phyloP scores from a whole-genome alignment of 2,113 vertebrate species.

The Gorsachius goisagi region DNA sequence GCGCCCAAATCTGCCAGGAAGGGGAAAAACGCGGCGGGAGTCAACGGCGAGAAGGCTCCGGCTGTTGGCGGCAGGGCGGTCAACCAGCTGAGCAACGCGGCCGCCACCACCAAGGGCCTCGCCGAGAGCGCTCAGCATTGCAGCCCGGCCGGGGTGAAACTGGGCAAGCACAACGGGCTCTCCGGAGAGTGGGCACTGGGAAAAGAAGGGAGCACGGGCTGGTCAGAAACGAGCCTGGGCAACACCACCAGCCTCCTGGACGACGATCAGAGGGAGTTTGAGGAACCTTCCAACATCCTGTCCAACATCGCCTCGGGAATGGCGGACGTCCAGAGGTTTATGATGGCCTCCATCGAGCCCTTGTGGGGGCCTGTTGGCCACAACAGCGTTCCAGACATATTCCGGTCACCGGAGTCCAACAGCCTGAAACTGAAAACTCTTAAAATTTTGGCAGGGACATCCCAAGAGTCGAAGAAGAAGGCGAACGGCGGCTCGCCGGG shows the following conservation, averaged over 20 bases:
- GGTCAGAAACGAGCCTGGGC: slow-evolving; percentile 78
- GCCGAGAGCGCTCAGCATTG: slow-evolving; percentile 66
- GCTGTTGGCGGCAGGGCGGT: slow-evolving; percentile 57
- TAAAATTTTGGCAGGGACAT: slow-evolving; percentile 94
- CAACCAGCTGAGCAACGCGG: slow-evolving; percentile 53
- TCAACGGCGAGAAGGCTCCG: slow-evolving; percentile 85
- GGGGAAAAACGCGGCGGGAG: slow-evolving; percentile 84
- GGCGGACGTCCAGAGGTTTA: slow-evolving; percentile 98
- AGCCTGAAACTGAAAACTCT: slow-evolving; percentile 98
- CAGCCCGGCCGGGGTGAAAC: slow-evolving; percentile 41
- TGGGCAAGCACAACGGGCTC: slow-evolving; percentile 72
- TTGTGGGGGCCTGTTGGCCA: slow-evolving; percentile 88
- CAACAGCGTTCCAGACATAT: slow-evolving; percentile 81
- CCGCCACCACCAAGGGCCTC: slow-evolving; percentile 60
- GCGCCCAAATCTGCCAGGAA: slow-evolving; percentile 89
- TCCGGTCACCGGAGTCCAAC: slow-evolving; percentile 91
- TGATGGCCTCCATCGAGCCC: slow-evolving; percentile 99
- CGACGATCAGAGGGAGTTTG: slow-evolving; percentile 96
- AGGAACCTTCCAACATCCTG: slow-evolving; percentile 97
- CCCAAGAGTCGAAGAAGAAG: slow-evolving; percentile 94
- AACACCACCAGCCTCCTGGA: slow-evolving; percentile 83
- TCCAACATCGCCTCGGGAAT: slow-evolving; percentile 99
- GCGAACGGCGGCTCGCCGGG: slow-evolving; percentile 75
- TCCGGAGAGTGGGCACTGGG: slow-evolving; percentile 84
- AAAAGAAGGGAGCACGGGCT: slow-evolving; percentile 76